phyloP scores from a whole-genome alignment of 2,888 invertebrate species.

The Brachynemurus nebulosus region DNA sequence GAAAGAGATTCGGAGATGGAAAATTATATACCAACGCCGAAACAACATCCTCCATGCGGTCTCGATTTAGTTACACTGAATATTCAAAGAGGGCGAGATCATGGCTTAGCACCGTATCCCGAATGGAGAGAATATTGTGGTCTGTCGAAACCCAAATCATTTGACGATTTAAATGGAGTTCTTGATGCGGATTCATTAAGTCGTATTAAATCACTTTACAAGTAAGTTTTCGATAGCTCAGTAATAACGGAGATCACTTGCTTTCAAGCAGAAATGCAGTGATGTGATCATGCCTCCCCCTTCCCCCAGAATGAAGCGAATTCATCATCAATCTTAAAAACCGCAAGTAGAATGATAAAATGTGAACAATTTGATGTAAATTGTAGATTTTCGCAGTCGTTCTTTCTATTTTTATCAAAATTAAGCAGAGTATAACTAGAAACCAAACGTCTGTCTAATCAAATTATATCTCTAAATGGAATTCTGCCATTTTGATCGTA shows the following conservation, averaged over 20 bases:
- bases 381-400: too few relatives aligned
- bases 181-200: conserved; percentile 50
- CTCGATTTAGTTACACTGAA: conserved; percentile 77
- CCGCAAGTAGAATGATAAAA: too few relatives aligned
- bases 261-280: too few relatives aligned
- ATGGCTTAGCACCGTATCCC: conserved; percentile 68
- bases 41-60: conserved; percentile 40
- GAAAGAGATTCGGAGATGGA: conserved; percentile 31
- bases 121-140: conserved; percentile 66
- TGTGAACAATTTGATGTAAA: too few relatives aligned
- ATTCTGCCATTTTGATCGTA: too few relatives aligned
- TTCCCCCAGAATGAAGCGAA: too few relatives aligned
- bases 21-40: conserved; percentile 9
- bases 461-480: too few relatives aligned
- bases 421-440: too few relatives aligned
- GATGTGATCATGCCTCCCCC: too few relatives aligned
- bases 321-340: too few relatives aligned
- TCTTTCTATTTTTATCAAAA: too few relatives aligned
- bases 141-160: conserved; percentile 42
- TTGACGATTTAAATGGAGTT: conserved; percentile 46
- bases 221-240: conserved; percentile 29
- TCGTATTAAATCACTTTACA: conserved; percentile 50
- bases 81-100: conserved; percentile 80
- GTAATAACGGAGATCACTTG: conserved; percentile 19
- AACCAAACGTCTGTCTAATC: too few relatives aligned